Evolutionary conservation across 2,888 invertebrate genomes (phyloP), one percentile per base, ranked within the genome.

Genomic region (Agrochola macilenta): DNA sequence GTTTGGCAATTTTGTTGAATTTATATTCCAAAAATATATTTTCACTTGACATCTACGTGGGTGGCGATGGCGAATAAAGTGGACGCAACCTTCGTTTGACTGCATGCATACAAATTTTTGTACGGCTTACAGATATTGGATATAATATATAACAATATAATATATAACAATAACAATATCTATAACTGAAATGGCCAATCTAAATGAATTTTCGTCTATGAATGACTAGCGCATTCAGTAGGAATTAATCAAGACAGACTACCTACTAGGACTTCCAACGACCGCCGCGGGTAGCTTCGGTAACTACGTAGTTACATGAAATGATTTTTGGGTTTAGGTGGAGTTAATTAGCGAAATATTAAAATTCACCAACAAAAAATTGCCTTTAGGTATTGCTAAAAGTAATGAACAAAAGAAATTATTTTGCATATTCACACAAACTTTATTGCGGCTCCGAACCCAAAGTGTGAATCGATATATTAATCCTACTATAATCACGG

Each of bases 61-160:
- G 87, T 88, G 87, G 87, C 17, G 74, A 75, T 81, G 83, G 82
- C 17, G 65, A 69, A 66, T 80, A 58, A 74, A 74, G 65, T 69
- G 74, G 57, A 60, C 49, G 43, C 52, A 82, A 57, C 54, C 73
- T 78, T 76, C 60, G 54, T 74, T 70, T 65, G 49, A 69, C 60
- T 70, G 66, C 65, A 69, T 85, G 63, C 72, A 82, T 70, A 81
- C 52, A 57, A 60, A 23, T 64, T 58, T 70, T 66, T 65, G 39
- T 43, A 23, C 54, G 5, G 54, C 30, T 61, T 78, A 8, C 39
- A 69, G 35, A 46, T 39, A 54, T 23, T 54, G 61, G 30, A 30
- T n/a, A n/a, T n/a, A n/a, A n/a, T n/a, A n/a, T n/a, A n/a, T n/a
- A n/a, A n/a, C n/a, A n/a, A n/a, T n/a, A n/a, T n/a, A n/a, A n/a